Conservation (phyloP, 2,797 vertebrate genomes). For the Anas bernieri region DNA sequence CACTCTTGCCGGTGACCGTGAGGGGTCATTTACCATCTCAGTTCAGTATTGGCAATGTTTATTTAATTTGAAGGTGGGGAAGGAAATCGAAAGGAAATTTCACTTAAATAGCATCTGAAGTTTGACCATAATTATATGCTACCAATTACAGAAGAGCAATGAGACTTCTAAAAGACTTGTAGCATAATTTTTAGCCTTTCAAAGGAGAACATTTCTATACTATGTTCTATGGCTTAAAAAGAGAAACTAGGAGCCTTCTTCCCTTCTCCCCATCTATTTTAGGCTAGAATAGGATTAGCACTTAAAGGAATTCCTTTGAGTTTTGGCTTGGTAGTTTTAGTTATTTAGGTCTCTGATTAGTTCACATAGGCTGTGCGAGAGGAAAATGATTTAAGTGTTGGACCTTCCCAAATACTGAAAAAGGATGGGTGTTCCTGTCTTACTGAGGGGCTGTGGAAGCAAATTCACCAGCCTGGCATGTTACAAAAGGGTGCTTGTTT, state of each 20-base stretch:
- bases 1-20: neutral
- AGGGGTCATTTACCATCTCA: rapidly evolving
- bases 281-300: neutral
- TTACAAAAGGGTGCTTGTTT: neutral
- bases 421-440: neutral
- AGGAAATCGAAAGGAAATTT: slow-evolving; percentile 28
- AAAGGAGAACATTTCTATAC: neutral
- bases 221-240: neutral
- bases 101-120: neutral
- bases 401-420: neutral
- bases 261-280: neutral
- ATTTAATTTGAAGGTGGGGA: neutral
- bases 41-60: neutral
- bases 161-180: neutral
- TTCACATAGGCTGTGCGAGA: neutral
- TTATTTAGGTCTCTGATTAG: neutral
- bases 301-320: neutral
- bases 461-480: neutral
- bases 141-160: neutral
- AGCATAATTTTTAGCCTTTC: neutral
- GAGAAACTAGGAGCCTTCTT: neutral
- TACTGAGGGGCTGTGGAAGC: neutral
- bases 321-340: neutral
- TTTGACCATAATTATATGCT: neutral
- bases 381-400: neutral